These are phyloP conservation scores for Phaonia tiefii DNA, from an alignment of 2,888 invertebrate species.

Conservation along the genomic window DNA sequence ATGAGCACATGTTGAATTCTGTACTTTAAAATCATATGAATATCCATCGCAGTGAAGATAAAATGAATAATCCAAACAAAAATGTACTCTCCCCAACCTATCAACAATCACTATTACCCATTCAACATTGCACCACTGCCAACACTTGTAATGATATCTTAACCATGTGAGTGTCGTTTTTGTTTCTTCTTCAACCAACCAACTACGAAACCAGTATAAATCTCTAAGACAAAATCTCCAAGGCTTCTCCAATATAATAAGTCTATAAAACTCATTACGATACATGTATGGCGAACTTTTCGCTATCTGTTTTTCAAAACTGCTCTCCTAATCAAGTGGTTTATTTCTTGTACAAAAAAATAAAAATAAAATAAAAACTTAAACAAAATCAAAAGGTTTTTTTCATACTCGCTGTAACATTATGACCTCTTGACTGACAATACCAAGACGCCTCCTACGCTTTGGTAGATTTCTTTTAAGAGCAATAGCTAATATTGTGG, in stretches of 20 bases:
- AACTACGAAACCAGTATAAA: background rate
- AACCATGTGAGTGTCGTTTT: constrained; percentile 38
- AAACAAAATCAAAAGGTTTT: constrained; percentile 56
- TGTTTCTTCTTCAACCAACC: background rate
- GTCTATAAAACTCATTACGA: constrained; percentile 55
- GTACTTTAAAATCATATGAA: constrained; percentile 45
- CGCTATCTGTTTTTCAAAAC: background rate
- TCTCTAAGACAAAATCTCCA: no score
- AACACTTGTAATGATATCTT: constrained; percentile 47
- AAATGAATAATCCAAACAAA: no score
- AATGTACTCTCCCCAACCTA: background rate
- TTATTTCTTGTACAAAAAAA: constrained; percentile 3
- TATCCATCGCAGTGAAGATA: constrained; percentile 7
- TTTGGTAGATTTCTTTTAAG: constrained; percentile 66
- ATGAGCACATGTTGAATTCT: constrained; percentile 52
- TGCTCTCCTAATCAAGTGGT: constrained; percentile 55
- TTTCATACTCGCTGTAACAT: constrained; percentile 37
- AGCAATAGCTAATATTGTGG: background rate
- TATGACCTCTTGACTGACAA: constrained; percentile 78
- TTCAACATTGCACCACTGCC: constrained; percentile 6
- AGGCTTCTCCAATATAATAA: constrained; percentile 37
- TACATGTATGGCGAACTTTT: constrained; percentile 39
- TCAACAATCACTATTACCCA: no score
- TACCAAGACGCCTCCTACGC: constrained; percentile 78
- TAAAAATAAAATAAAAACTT: constrained; percentile 55